phyloP scores from a whole-genome alignment of 2,888 invertebrate genomes.

The Slavum lentiscoides region DNA sequence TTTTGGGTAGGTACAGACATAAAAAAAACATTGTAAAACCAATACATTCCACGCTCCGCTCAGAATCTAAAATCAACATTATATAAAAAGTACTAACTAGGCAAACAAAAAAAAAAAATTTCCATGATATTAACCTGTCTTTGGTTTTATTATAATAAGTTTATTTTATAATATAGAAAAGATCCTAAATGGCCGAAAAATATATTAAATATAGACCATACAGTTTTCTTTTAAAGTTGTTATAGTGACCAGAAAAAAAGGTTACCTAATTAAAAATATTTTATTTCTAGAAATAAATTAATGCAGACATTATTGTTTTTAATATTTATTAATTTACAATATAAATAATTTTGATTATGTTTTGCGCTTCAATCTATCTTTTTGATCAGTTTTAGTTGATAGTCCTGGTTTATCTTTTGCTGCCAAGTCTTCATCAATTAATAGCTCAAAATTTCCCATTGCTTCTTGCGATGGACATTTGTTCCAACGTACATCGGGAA shows the following conservation, averaged over 20 bases:
- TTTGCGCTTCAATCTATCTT: slow-evolving; percentile 39
- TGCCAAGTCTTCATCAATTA: slow-evolving; percentile 75
- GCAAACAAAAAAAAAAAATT: neutral
- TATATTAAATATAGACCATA: no score
- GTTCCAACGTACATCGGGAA: slow-evolving; percentile 88
- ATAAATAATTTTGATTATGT: slow-evolving; percentile 4
- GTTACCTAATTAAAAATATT: neutral
- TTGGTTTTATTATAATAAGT: neutral
- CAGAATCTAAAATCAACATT: no score
- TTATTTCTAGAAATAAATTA: neutral
- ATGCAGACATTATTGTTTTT: neutral
- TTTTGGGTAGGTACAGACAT: no score
- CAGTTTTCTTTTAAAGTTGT: neutral
- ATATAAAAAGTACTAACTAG: neutral
- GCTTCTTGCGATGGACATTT: slow-evolving; percentile 75
- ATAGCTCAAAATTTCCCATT: slow-evolving; percentile 80
- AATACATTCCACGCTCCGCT: no score
- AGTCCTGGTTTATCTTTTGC: slow-evolving; percentile 52
- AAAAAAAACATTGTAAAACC: no score
- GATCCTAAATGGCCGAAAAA: neutral
- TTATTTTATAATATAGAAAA: neutral
- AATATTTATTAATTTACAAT: neutral
- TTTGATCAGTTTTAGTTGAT: slow-evolving; percentile 46
- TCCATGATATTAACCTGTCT: neutral
- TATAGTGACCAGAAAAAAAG: neutral